A percentile compares a stretch with the other conserved stretches of the same genome.
These are phyloP conservation scores for Erpetoichthys calabaricus DNA, from an alignment of 2,797 vertebrate species.

Conservation along the genomic window DNA sequence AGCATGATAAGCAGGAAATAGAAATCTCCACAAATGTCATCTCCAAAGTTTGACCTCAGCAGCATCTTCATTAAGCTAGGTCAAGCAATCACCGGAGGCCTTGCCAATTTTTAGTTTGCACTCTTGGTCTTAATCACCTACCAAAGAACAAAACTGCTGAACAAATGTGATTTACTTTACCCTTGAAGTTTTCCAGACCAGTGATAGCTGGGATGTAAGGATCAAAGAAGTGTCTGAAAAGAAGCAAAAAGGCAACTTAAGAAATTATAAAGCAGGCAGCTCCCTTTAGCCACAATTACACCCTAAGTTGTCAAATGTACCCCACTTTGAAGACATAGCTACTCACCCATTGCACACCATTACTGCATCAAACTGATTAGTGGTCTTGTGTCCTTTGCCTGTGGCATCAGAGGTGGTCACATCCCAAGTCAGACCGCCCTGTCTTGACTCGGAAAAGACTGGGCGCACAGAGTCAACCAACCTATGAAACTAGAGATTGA, in stretches of 20 bases:
- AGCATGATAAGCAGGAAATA: too few species aligned
- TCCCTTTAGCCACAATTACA: too few species aligned
- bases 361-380: constrained; percentile 37
- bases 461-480: constrained; percentile 31
- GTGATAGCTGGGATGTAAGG: constrained; percentile 37
- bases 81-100: too few species aligned
- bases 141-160: too few species aligned
- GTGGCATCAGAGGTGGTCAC: constrained; percentile 21
- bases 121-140: too few species aligned
- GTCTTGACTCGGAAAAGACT: constrained; percentile 15
- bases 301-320: too few species aligned
- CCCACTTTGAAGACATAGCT: background rate
- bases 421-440: constrained; percentile 29
- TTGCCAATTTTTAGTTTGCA: too few species aligned
- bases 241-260: background rate
- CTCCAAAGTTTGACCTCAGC: too few species aligned
- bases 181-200: constrained; percentile 38
- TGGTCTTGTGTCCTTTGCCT: constrained; percentile 13
- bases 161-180: constrained; percentile 16
- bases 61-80: too few species aligned
- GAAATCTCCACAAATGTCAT: too few species aligned
- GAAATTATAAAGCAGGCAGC: too few species aligned
- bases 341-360: constrained; percentile 47
- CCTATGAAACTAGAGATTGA: constrained; percentile 27
- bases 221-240: constrained; percentile 34